Evolutionary conservation across 2,113 vertebrate genomes (phyloP).

Genomic region (Caretta caretta): DNA sequence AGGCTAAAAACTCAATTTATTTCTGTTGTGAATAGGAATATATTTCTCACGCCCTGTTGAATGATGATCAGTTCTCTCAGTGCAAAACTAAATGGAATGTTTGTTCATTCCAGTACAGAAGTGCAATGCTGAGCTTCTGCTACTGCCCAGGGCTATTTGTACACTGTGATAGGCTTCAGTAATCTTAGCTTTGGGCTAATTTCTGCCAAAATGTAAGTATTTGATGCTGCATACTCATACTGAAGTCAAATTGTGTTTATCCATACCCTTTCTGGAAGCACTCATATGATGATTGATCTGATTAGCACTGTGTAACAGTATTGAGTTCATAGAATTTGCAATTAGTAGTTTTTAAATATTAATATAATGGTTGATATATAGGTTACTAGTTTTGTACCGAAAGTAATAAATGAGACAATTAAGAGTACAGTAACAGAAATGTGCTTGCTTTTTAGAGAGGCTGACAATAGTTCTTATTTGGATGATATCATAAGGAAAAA

Average conservation of each 20-base stretch:
- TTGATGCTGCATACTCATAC: background rate
- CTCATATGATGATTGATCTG: background rate
- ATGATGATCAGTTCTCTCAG: background rate
- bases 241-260: constrained; percentile 28
- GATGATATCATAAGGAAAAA: background rate
- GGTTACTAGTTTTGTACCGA: background rate
- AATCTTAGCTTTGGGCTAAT: background rate
- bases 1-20: background rate
- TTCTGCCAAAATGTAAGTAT: constrained; percentile 32
- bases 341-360: background rate
- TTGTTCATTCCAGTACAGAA: background rate
- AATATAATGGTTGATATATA: background rate
- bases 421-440: background rate
- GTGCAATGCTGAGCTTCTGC: fast-evolving
- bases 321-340: background rate
- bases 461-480: background rate
- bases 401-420: background rate
- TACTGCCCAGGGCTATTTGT: background rate
- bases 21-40: background rate
- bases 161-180: background rate
- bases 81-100: fast-evolving
- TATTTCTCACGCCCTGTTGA: background rate
- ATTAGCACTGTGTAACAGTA: fast-evolving
- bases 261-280: background rate
- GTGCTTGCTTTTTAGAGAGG: background rate